Evolutionary conservation across 2,113 vertebrate genomes (phyloP).

Genomic region (Oriolus oriolus): DNA sequence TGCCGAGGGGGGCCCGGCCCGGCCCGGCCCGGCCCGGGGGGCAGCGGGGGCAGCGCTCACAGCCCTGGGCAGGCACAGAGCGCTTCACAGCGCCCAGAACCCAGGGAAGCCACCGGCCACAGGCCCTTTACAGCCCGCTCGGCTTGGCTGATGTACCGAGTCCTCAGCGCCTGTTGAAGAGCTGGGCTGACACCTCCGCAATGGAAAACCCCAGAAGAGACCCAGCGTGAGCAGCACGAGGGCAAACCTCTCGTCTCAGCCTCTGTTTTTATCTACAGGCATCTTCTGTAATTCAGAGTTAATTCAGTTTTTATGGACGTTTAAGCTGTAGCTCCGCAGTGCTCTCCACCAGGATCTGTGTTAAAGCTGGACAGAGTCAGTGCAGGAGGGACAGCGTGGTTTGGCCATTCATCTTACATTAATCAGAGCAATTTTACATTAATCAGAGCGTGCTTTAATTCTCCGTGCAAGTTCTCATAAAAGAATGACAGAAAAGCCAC

Average conservation of each 20-base stretch:
- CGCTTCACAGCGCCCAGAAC: neutral
- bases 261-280: neutral
- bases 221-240: neutral
- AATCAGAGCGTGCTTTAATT: neutral
- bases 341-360: neutral
- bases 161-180: neutral
- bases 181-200: neutral
- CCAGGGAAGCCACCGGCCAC: neutral
- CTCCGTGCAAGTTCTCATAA: neutral
- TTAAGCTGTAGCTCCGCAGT: neutral
- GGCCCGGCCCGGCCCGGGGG: too few relatives aligned
- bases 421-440: neutral
- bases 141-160: neutral
- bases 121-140: neutral
- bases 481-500: neutral
- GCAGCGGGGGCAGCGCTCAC: too few relatives aligned
- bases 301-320: neutral
- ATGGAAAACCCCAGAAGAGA: neutral
- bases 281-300: neutral
- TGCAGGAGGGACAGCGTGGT: neutral
- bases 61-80: too few relatives aligned
- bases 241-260: neutral
- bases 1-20: too few relatives aligned
- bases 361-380: neutral
- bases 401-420: neutral